phyloP scores from a whole-genome alignment of 2,113 vertebrate genomes.

The Piprites chloris region DNA sequence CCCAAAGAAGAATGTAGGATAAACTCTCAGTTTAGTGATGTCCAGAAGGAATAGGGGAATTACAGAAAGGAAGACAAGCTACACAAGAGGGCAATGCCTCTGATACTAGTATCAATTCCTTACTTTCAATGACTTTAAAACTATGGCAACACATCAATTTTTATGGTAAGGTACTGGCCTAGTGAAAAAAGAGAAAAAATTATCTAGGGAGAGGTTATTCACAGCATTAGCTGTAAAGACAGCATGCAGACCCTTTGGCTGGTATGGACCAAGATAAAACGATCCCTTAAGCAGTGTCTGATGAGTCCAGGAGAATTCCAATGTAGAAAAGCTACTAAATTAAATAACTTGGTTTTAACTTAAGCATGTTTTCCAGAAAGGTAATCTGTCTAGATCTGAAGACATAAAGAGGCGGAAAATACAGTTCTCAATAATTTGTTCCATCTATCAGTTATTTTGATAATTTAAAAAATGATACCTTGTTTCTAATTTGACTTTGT shows the following conservation, averaged over 20 bases:
- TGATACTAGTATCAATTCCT: not conserved
- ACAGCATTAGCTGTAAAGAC: not conserved
- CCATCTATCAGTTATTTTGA: not conserved
- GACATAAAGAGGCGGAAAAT: not conserved
- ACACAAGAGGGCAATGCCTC: not conserved
- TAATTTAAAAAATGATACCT: not conserved
- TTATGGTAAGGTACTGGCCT: not conserved
- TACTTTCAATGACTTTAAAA: not conserved
- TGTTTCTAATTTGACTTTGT: not conserved
- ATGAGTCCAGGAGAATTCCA: not conserved
- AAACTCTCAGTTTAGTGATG: not conserved
- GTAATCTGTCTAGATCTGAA: not conserved
- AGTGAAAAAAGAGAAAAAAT: not conserved
- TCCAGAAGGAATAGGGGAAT: not conserved
- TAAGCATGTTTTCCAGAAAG: not conserved
- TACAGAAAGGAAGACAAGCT: not conserved
- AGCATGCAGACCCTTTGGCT: not conserved
- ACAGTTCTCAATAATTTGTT: not conserved
- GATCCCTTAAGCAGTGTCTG: not conserved
- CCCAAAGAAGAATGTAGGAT: not conserved
- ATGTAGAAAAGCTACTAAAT: not conserved
- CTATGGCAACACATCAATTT: not conserved
- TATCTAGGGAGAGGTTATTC: not conserved
- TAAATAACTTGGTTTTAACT: not conserved
- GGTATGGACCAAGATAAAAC: not conserved